Evolutionary conservation across 1,140 invertebrate genomes (phyloP).

Genomic region (Cotesia chilonis): DNA sequence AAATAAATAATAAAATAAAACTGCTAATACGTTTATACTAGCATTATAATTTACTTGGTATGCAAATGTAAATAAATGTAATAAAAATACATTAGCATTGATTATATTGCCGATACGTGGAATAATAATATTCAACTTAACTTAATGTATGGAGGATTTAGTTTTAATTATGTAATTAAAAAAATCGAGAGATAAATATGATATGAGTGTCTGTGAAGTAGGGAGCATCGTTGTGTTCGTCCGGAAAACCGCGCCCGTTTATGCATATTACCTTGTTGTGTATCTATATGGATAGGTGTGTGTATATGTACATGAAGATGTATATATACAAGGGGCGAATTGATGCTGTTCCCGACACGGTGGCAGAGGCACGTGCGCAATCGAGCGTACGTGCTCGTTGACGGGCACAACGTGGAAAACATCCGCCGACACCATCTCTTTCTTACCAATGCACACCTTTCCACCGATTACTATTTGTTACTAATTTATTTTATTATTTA

Average conservation of each 20-base stretch:
- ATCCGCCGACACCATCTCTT: conserved; percentile 4
- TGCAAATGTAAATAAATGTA: background rate
- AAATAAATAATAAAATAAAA: too few relatives aligned
- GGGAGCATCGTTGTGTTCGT: conserved; percentile 13
- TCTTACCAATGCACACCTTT: conserved; percentile 4
- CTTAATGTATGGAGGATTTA: too few relatives aligned
- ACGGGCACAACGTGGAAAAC: conserved; percentile 29
- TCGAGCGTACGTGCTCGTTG: conserved; percentile 28
- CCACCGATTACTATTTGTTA: background rate
- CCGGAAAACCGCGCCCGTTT: conserved; percentile 27
- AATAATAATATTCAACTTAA: too few relatives aligned
- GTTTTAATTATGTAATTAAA: too few relatives aligned
- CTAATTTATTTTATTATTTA: conserved; percentile 1
- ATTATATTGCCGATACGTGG: too few relatives aligned
- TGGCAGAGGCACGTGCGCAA: conserved; percentile 28
- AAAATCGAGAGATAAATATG: too few relatives aligned
- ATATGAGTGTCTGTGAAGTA: background rate
- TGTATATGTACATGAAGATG: background rate
- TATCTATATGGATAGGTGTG: background rate
- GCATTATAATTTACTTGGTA: background rate
- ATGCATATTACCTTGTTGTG: conserved; percentile 25
- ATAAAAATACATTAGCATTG: background rate
- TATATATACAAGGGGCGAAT: background rate
- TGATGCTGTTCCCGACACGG: conserved; percentile 5
- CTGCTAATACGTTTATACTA: too few relatives aligned